Conservation (phyloP, 2,113 vertebrate species). For the Galemys pyrenaicus region DNA sequence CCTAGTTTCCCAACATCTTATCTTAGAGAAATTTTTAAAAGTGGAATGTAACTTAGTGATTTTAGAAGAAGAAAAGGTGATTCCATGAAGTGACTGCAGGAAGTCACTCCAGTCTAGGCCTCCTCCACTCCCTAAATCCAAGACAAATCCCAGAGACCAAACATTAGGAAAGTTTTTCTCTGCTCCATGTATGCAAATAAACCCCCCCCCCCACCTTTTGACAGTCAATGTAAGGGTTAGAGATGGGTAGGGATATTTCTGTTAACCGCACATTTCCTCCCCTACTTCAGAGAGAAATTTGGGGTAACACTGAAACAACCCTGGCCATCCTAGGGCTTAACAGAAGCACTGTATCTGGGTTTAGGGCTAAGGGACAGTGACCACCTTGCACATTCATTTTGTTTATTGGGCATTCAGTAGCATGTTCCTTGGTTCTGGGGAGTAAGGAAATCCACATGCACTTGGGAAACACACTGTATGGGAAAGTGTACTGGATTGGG, state of each 20-base stretch:
- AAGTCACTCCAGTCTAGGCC: background rate
- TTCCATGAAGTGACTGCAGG: background rate
- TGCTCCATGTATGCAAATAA: background rate
- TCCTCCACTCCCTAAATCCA: background rate
- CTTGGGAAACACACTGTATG: constrained; percentile 47
- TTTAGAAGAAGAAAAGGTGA: background rate
- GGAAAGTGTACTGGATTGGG: constrained; percentile 8
- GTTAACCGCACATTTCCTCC: background rate
- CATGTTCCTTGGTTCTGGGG: background rate
- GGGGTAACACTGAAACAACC: background rate
- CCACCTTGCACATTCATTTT: background rate
- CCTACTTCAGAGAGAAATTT: background rate
- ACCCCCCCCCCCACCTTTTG: background rate
- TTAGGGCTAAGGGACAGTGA: background rate
- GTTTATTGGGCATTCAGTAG: constrained; percentile 37
- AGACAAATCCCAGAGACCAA: background rate
- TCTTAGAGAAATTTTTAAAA: constrained; percentile 28
- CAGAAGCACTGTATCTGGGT: background rate
- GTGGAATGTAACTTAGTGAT: background rate
- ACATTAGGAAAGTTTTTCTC: constrained; percentile 17
- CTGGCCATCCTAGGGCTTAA: background rate
- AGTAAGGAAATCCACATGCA: constrained; percentile 48
- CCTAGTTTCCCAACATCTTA: background rate
- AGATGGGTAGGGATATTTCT: too few relatives aligned
- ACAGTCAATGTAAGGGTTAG: background rate